phyloP scores from a whole-genome alignment of 2,113 vertebrate species.

The Gymnobelideus leadbeateri region DNA sequence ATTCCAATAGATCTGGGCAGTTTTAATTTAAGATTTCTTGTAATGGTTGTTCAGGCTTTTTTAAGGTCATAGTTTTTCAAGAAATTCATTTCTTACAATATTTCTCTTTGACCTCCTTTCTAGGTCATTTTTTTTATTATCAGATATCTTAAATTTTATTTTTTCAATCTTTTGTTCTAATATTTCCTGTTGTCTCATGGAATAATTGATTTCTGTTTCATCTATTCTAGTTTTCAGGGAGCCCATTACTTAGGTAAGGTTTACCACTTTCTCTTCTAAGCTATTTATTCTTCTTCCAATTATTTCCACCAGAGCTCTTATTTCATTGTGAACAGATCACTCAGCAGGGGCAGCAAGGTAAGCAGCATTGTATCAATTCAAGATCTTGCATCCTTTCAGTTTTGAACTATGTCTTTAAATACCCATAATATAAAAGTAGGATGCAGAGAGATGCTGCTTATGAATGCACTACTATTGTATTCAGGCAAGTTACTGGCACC shows the following conservation, averaged over 20 bases:
- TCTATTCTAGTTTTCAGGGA: constrained; percentile 6
- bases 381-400: neutral
- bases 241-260: constrained; percentile 2
- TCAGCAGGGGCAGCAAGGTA: neutral
- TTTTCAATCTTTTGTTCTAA: neutral
- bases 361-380: neutral
- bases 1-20: neutral
- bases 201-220: constrained; percentile 6
- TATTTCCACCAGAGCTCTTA: neutral
- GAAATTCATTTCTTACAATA: neutral
- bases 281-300: constrained; percentile 1
- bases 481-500: neutral
- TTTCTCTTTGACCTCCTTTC: neutral
- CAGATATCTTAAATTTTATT: neutral
- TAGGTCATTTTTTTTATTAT: neutral
- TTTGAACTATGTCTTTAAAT: neutral
- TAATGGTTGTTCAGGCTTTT: neutral
- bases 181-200: constrained; percentile 6
- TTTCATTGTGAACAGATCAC: constrained; percentile 1
- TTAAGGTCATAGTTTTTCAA: neutral
- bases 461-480: neutral
- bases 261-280: constrained; percentile 2
- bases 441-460: constrained; percentile 2
- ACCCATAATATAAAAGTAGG: neutral
- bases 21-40: neutral